Base-by-base conservation (phyloP, 2,888 invertebrate species). In the Lasioglossum figueresi region DNA sequence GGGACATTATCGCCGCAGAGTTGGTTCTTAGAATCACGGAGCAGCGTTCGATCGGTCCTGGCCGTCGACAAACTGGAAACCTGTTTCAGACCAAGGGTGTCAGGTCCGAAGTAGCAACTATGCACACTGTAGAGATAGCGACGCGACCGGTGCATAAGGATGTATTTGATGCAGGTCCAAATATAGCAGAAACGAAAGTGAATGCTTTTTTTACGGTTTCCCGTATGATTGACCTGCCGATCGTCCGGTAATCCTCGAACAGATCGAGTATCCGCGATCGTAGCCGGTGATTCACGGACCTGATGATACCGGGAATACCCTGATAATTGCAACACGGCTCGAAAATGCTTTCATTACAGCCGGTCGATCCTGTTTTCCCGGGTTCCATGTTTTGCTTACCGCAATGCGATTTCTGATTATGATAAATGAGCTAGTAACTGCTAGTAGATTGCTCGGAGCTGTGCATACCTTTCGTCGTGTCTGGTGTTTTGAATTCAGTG, bases 251-350 rank as follows among this genome's bases (percentile, higher is more conserved):
- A 82, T 87, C 78, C 48, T 70, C 52, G 31, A 23, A 68, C 83
- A 80, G 85, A 81, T 90, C 86, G 19, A 68, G 31, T 66, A 87
- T 87, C 76, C 81, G 79, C 77, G 5, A 89, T 83, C 80, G 73
- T 72, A 78, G 31, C 5, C 52, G 70, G 80, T 91, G 91, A 91
- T 27, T 91, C 90, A 91, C 48, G 16, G 23, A 63, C 73, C 43
- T 43, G 23, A n/a, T 56, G 63, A 71, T 89, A 80, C 37, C 59
- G 86, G 91, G 86, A 91, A 89, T 91, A 87, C 85, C 90, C 83
- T 23, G 74, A 43, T 27, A 74, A 48, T 68, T 70, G 27, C n/a
- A 19, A 52, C n/a, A 19, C 68, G 16, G 19, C 10, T 71, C 4
- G 1, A 27, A 71, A 23, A 66, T 34, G 8, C 48, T 52, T 75